Percentiles rank a stretch among this genome's conserved stretches.
These are phyloP conservation scores for Catamblyrhynchus diadema DNA, from an alignment of 2,797 vertebrate genomes.

Conservation along the genomic window DNA sequence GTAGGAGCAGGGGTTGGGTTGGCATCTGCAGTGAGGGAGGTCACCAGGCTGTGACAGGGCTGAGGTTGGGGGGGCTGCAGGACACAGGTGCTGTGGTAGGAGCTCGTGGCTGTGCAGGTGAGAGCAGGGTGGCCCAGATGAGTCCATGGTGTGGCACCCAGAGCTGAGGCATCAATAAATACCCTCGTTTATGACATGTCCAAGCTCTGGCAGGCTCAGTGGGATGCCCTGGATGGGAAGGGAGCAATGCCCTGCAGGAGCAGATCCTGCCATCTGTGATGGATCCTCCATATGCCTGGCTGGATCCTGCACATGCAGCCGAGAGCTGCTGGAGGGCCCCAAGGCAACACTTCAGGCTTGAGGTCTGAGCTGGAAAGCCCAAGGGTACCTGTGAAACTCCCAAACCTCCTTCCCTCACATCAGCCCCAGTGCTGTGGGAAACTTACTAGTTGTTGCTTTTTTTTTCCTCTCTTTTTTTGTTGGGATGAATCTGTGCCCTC, in stretches of 20 bases:
- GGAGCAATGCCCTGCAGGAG: background rate
- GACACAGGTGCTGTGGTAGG: background rate
- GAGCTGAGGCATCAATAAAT: background rate
- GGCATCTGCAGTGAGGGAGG: background rate
- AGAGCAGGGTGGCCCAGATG: accelerated
- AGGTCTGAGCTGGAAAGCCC: background rate
- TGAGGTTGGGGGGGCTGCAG: accelerated
- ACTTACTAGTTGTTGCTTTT: accelerated
- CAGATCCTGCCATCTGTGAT: background rate
- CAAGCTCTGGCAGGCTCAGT: background rate
- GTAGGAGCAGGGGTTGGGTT: background rate
- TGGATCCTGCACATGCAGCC: accelerated
- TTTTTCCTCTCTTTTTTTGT: accelerated
- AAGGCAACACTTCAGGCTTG: background rate
- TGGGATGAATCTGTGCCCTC: background rate
- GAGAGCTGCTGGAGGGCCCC: background rate
- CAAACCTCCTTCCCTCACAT: background rate
- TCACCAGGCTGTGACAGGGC: background rate
- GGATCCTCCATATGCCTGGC: background rate
- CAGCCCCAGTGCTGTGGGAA: background rate
- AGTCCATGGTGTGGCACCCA: background rate
- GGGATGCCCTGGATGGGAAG: background rate
- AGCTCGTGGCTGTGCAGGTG: background rate
- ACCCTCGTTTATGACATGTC: accelerated
- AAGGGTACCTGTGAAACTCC: background rate